A percentile compares a stretch with the other conserved stretches of the same genome.
These are phyloP conservation scores for Saccostrea glomerata DNA, from an alignment of 1,140 invertebrate genomes.

Conservation along the genomic window DNA sequence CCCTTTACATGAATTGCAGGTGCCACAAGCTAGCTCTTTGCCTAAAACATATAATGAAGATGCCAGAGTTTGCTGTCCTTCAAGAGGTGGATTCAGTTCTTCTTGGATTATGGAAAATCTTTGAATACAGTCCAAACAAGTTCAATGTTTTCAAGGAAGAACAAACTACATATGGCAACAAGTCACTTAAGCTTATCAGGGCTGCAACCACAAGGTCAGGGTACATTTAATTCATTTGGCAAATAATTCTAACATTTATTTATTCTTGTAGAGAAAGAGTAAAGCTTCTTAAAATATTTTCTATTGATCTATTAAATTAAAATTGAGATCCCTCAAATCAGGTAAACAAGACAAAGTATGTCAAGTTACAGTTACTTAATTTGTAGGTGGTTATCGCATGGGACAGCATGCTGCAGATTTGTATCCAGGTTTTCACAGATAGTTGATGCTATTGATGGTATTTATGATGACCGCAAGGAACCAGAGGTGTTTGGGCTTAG, in stretches of 20 bases:
- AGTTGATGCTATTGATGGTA: too few relatives aligned
- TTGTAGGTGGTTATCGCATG: slow-evolving; percentile 47
- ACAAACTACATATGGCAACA: slow-evolving; percentile 48
- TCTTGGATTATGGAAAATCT: slow-evolving; percentile 48
- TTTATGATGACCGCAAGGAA: too few relatives aligned
- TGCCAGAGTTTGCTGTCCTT: neutral
- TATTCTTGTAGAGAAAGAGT: too few relatives aligned
- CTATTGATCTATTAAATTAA: too few relatives aligned
- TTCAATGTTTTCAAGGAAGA: slow-evolving; percentile 21
- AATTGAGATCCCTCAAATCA: too few relatives aligned
- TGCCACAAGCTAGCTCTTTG: slow-evolving; percentile 55
- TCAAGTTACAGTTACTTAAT: too few relatives aligned
- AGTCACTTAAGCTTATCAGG: slow-evolving; percentile 20
- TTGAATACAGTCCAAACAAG: slow-evolving; percentile 50
- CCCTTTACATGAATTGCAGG: too few relatives aligned
- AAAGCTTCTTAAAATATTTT: too few relatives aligned
- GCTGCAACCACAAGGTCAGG: slow-evolving; percentile 41
- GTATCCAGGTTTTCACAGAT: slow-evolving; percentile 37
- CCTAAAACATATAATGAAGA: slow-evolving; percentile 48
- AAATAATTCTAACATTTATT: too few relatives aligned
- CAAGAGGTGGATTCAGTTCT: slow-evolving; percentile 47
- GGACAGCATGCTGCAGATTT: slow-evolving; percentile 34
- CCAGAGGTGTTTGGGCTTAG: too few relatives aligned
- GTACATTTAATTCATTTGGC: too few relatives aligned
- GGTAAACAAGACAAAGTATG: too few relatives aligned